Evolutionary conservation across 2,797 vertebrate species (phyloP), one percentile per base, ranked within the genome.

Genomic region (Smutsia gigantea): DNA sequence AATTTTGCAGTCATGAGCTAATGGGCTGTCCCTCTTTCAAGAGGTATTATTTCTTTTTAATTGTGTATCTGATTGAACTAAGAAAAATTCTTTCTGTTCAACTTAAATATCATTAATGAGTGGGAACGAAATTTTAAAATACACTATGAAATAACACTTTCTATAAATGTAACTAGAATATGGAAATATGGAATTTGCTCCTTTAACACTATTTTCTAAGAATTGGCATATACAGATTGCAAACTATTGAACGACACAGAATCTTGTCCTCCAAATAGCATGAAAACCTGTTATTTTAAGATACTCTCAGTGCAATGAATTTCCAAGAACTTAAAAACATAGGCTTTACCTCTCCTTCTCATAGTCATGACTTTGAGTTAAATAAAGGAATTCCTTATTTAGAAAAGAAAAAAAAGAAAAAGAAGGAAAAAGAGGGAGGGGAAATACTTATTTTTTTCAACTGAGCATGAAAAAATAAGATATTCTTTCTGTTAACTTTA

Each of bases 41-140:
- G 29, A 63, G 7, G 8, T 39, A 82, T 68, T 34, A 4, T 66
- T 87, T 71, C 4, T 85, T 72, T 63, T 25, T 82, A 61, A 83
- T 78, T 93, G 9, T 34, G 37, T 81, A 1, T 46, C 57, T 72
- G 42, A 63, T 64, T 64, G 69, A 85, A 89, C n/a, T 46, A 55
- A 84, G 49, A 92, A 81, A 71, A 8, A 34, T 10, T 2, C 27
- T 63, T 97, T 91, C 5, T 91, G 8, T 74, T 87, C 39, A 81
- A 19, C 21, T 72, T 72, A 87, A 86, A 64, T 90, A 46, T 92
- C 42, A 71, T 87, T 55, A 78, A 72, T 68, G 12, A 72, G n/a
- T 79, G 31, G 55, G 66, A 93, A 96, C 31, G 87, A 81, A 55
- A 19, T 51, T 31, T 86, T 87, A 23, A 78, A 97, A 63, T 72